Evolutionary conservation across 2,113 vertebrate genomes (phyloP), one percentile per base, ranked within the genome.

Genomic region (Fulica atra): DNA sequence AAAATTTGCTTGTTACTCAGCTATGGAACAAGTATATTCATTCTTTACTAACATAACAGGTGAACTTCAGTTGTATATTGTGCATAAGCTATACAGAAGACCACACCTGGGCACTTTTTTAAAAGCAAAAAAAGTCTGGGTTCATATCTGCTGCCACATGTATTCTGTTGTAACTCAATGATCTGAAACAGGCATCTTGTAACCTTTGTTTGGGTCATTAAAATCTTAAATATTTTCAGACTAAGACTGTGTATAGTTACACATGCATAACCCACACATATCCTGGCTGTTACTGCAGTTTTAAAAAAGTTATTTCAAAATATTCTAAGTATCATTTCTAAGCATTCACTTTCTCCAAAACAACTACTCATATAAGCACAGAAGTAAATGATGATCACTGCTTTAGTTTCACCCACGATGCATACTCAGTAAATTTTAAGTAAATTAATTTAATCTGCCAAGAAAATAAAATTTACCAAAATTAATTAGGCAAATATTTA

Each of bases 261-360:
- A 9, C 7, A 51, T 10, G 25, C 2, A 60, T 15, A 76, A 68
- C 5, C 16, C 56, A 59, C 12, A 51, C 0, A 1, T 9, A 89
- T 4, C 64, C 18, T 68, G 53, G 29, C 56, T 0, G 1, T 51
- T 68, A 60, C 13, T 35, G 13, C 7, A 76, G 16, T 56, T 74
- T 28, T 36, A 56, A 0, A 59, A 57, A 89, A 59, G 9, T n/a
- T 36, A 4, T 54, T 69, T 69, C 50, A 50, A 80, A 89, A 25
- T 0, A 0, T 8, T 56, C 1, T 19, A 89, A 70, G 6, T n/a
- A 33, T 51, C 42, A 44, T 44, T 17, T 44, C 42, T 44, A 89
- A 70, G 6, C 31, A 33, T 51, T 74, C 16, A 63, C 16, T 72
- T 77, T 36, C 80, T 61, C 28, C 13, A 94, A 63, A 81, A 44